Base-by-base conservation (phyloP, 2,797 vertebrate species). In the Rhadinocentrus ornatus region DNA sequence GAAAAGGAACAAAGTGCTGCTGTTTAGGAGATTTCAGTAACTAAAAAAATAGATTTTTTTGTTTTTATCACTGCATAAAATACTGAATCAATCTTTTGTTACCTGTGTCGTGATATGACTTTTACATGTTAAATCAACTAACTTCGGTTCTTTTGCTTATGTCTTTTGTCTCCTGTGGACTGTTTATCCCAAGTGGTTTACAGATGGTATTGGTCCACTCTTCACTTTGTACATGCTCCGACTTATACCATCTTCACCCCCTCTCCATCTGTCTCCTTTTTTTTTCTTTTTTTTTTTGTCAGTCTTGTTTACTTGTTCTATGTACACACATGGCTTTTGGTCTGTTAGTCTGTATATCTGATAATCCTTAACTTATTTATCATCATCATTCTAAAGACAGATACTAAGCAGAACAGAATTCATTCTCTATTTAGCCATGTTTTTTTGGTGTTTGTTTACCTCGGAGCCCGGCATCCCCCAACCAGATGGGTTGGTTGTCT, bases 151-250 rank as follows among this genome's bases (percentile, higher is more conserved):
- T 60, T 44, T 73, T 74, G 31, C 73, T 71, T 39, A 77, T 50
- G 32, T 75, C 70, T 27, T 44, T 31, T 34, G 29, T 78, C 32
- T 65, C 53, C 48, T 81, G 54, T 39, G 26, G 62, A 73, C 54
- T 72, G 54, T 81, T 73, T 75, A 46, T 77, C 73, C 82, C 82
- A 78, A 89, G 80, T 71, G 84, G 82, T 87, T 85, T 91, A 79
- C 90, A 92, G 92, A 92, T 91, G 88, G 89, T 88, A 18, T 34
- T 80, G 75, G 89, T 90, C 89, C 82, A 75, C 73, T 83, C 63
- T 89, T 82, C 79, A 77, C 67, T 85, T 86, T 77, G 72, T 80
- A 61, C 79, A 73, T 69, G 73, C 76, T 86, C 73, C 66, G 62
- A 85, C 82, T 79, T 81, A 68, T 57, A 59, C 84, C 54, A 52